phyloP scores from a whole-genome alignment of 2,888 invertebrate genomes.

The Carpatolechia fugitivella region DNA sequence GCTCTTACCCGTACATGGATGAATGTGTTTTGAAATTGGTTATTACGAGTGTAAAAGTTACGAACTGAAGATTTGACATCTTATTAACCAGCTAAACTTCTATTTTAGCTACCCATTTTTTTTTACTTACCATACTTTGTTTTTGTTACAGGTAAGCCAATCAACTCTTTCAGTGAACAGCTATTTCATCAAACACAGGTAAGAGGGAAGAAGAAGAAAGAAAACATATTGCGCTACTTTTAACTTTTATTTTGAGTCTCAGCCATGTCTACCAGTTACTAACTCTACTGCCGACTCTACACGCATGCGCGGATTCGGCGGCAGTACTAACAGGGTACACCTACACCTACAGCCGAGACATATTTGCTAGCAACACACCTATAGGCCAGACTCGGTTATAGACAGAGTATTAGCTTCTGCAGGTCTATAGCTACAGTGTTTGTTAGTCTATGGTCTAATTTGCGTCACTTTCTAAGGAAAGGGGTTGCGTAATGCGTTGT shows the following conservation, averaged over 20 bases:
- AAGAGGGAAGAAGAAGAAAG: too few species aligned
- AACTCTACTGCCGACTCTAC: conserved; percentile 23
- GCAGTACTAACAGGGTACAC: conserved; percentile 36
- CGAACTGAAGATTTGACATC: too few species aligned
- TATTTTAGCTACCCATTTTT: too few species aligned
- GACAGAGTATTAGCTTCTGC: neutral
- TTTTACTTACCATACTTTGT: too few species aligned
- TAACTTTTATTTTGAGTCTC: too few species aligned
- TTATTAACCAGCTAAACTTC: too few species aligned
- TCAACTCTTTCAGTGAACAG: neutral
- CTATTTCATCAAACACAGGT: neutral
- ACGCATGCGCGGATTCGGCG: conserved; percentile 53
- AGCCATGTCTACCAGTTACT: neutral
- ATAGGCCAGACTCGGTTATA: neutral
- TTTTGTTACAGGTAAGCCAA: conserved; percentile 29
- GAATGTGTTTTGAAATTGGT: too few species aligned
- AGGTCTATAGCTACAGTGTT: neutral
- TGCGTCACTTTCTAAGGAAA: neutral
- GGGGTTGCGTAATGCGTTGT: too few species aligned
- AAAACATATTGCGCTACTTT: too few species aligned
- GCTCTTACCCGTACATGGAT: too few species aligned
- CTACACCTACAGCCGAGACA: conserved; percentile 22
- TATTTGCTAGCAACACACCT: conserved; percentile 19
- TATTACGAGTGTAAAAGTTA: too few species aligned
- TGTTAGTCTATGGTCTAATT: neutral